phyloP scores from a whole-genome alignment of 2,797 vertebrate genomes.

The Sylvia borin region DNA sequence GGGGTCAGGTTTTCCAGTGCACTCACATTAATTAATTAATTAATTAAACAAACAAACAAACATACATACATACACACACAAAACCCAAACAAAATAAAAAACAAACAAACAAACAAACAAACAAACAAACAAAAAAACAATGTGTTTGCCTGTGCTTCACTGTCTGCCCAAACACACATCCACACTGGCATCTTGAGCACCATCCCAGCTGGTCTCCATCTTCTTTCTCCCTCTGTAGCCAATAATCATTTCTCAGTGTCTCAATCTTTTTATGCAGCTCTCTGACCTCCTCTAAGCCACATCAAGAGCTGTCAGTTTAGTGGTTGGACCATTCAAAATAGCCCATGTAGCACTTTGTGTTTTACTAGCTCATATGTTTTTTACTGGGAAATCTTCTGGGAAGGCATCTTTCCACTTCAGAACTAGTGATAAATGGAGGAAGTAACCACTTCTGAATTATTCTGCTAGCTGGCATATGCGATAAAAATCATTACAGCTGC shows the following conservation, averaged over 20 bases:
- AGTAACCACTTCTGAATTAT: not conserved
- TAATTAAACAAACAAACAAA: not conserved
- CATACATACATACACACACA: too few relatives aligned
- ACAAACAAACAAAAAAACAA: fast-evolving
- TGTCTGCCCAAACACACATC: not conserved
- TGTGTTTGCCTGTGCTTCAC: not conserved
- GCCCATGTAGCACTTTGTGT: not conserved
- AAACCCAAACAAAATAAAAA: not conserved
- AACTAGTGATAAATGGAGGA: not conserved
- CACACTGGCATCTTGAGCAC: not conserved
- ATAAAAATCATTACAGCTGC: not conserved
- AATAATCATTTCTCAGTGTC: not conserved
- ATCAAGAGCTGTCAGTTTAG: not conserved
- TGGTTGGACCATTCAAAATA: not conserved
- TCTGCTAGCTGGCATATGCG: not conserved
- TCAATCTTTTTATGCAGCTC: not conserved
- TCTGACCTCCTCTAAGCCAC: not conserved
- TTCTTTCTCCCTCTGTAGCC: not conserved
- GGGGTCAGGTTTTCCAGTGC: not conserved
- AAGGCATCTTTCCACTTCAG: not conserved
- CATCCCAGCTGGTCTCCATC: not conserved
- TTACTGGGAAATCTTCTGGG: not conserved
- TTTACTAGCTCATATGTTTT: not conserved
- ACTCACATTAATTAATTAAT: not conserved
- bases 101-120: not conserved